Base-by-base conservation (phyloP, 2,888 invertebrate genomes). In the Ornithoptera alexandrae region DNA sequence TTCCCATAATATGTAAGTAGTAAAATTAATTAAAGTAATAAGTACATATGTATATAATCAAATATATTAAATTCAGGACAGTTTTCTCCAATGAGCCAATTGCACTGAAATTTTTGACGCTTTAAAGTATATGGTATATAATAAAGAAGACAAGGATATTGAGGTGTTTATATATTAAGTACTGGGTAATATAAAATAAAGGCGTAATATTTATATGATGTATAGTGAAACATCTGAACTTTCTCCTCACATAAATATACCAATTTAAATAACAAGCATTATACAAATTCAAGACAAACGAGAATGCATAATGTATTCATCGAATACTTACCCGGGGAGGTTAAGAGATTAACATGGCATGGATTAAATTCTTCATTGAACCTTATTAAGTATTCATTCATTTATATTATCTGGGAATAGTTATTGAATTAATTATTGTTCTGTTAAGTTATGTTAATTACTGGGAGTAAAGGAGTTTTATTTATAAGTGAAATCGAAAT, bases 301-400 rank as follows among this genome's bases (percentile, higher is more conserved):
- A 65, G 58, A 67, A 70, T 66, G 63, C 53, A 68, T 81, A 81
- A 86, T 84, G 71, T 81, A 85, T 84, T 84, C 81, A 83, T 81
- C 77, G 80, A 79, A 67, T 56, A 67, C 75, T 73, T 77, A 73
- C 75, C 74, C 76, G 79, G 77, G 77, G 74, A 79, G 79, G 81
- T 79, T 79, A 77, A 72, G 76, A 77, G 79, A 85, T 83, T 82
- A 84, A 84, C 77, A 77, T 77, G 69, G 74, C 74, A 80, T 80
- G 78, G 78, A 82, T 82, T 81, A 79, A 78, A 81, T 78, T 76
- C 79, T 79, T 82, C 77, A 78, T 78, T 75, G 76, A 75, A 74
- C 62, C 84, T 81, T 80, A 86, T 86, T 85, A 84, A 72, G 74
- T 83, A 86, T 86, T 86, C 85, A 86, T 86, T 85, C 81, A 81